phyloP scores from a whole-genome alignment of 2,797 vertebrate species.

The Chanos chanos region DNA sequence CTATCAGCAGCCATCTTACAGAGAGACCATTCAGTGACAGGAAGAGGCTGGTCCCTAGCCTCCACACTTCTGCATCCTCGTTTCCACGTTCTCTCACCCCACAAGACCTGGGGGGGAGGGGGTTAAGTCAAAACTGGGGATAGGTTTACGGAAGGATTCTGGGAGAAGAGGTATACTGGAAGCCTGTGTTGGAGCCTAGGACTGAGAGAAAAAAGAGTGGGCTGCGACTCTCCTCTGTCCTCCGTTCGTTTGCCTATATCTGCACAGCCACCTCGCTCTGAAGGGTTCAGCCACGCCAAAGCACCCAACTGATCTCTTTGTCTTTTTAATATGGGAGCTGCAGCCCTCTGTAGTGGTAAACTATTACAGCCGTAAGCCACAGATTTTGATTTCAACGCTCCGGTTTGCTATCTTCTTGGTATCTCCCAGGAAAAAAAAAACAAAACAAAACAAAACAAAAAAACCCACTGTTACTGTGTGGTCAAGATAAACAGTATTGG shows the following conservation, averaged over 20 bases:
- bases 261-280: conserved; percentile 38
- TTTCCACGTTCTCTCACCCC: conserved; percentile 32
- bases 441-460: no score
- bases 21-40: conserved; percentile 67
- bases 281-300: conserved; percentile 50
- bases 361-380: conserved; percentile 60
- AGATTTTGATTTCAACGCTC: conserved; percentile 65
- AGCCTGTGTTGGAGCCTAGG: conserved; percentile 11
- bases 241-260: conserved; percentile 41
- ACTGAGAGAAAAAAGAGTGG: conserved; percentile 1
- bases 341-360: conserved; percentile 35
- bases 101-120: conserved; percentile 26
- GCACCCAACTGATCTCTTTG: conserved; percentile 57
- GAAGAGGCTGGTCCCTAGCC: conserved; percentile 58
- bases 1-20: conserved; percentile 56
- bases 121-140: no score
- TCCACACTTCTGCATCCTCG: conserved; percentile 37
- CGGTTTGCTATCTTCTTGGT: conserved; percentile 56
- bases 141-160: no score
- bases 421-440: conserved; percentile 70
- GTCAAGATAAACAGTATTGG: conserved; percentile 61
- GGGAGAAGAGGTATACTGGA: no score
- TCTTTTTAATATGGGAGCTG: conserved; percentile 61
- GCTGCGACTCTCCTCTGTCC: conserved; percentile 31
- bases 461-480: conserved; percentile 71